These are phyloP conservation scores for Macrobrachium rosenbergii DNA, from an alignment of 1,140 invertebrate genomes.

Conservation along the genomic window DNA sequence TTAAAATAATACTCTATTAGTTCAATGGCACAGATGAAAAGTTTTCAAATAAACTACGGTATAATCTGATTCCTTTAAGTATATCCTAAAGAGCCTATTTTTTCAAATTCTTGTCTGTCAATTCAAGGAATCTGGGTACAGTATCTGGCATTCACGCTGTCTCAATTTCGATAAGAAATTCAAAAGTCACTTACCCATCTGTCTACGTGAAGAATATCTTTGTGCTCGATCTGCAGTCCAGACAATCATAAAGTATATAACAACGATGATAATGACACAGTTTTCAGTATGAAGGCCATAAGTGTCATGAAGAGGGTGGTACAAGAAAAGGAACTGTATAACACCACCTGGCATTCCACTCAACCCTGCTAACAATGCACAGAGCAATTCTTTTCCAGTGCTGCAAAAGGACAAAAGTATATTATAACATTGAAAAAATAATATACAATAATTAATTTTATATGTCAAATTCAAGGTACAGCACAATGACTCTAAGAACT, in stretches of 20 bases:
- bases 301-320: slow-evolving; percentile 82
- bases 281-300: slow-evolving; percentile 80
- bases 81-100: too few relatives aligned
- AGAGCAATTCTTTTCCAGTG: slow-evolving; percentile 75
- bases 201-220: slow-evolving; percentile 59
- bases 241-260: slow-evolving; percentile 75
- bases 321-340: slow-evolving; percentile 79
- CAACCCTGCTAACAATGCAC: slow-evolving; percentile 74
- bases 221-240: slow-evolving; percentile 74
- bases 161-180: not conserved
- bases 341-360: slow-evolving; percentile 81
- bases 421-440: not conserved
- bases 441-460: slow-evolving; percentile 9
- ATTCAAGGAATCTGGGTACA: too few relatives aligned
- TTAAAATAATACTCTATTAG: not conserved
- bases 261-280: slow-evolving; percentile 75
- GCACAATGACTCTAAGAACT: not conserved
- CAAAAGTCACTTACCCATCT: slow-evolving; percentile 47
- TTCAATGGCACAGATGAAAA: not conserved
- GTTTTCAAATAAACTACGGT: not conserved
- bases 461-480: not conserved
- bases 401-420: slow-evolving; percentile 69
- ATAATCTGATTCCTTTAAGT: too few relatives aligned
- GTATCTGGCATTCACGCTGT: too few relatives aligned
- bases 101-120: too few relatives aligned